phyloP scores from a whole-genome alignment of 2,113 vertebrate genomes.

The Oryzias woworae region DNA sequence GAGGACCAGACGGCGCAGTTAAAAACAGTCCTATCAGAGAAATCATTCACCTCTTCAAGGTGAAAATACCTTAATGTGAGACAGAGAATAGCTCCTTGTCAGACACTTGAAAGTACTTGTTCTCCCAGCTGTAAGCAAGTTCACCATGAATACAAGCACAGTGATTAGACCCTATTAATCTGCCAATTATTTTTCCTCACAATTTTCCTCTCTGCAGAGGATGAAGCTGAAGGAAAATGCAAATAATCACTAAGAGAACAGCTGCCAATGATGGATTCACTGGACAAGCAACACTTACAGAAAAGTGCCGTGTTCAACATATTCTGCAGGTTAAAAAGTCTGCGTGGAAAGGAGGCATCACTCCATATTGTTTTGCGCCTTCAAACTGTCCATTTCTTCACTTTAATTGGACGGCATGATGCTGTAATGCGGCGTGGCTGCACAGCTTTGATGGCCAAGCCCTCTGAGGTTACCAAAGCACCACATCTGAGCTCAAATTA shows the following conservation, averaged over 20 bases:
- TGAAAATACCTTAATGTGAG: not conserved
- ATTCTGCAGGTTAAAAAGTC: slow-evolving; percentile 39
- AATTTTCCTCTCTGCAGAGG: not conserved
- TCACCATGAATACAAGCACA: not conserved
- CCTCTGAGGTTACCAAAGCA: slow-evolving; percentile 62
- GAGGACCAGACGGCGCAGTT: too few relatives aligned
- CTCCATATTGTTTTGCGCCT: slow-evolving; percentile 34
- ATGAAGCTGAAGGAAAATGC: not conserved
- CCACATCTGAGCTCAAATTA: slow-evolving; percentile 72
- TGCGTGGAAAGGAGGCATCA: slow-evolving; percentile 6
- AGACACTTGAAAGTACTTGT: not conserved
- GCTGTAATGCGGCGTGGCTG: slow-evolving; percentile 54
- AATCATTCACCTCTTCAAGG: not conserved
- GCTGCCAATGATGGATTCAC: not conserved
- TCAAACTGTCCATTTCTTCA: slow-evolving; percentile 42
- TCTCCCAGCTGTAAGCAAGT: not conserved
- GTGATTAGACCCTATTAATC: not conserved
- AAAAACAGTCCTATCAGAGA: too few relatives aligned
- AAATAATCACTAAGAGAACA: not conserved
- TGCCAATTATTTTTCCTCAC: not conserved
- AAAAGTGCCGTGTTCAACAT: not conserved
- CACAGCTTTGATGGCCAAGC: slow-evolving; percentile 55
- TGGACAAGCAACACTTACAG: not conserved
- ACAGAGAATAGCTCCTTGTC: not conserved
- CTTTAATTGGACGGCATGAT: slow-evolving; percentile 57